Evolutionary conservation across 1,140 invertebrate species (phyloP), one percentile per base, ranked within the genome.

Genomic region (Drosophila azteca): DNA sequence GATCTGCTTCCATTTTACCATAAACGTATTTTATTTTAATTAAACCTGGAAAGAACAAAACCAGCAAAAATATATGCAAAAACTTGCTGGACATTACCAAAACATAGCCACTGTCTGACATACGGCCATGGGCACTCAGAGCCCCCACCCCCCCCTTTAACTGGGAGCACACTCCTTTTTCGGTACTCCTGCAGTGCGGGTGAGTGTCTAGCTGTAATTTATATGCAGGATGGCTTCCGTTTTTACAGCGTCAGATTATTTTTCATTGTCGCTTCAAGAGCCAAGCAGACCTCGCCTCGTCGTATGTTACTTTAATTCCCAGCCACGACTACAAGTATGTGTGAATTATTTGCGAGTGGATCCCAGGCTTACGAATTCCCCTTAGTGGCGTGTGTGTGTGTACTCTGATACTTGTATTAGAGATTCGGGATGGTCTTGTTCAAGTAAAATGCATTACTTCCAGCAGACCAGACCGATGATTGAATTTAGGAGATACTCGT

Each of bases 181-280:
- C 15, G 35, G 15, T 13, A 24, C 45, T 50, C 49, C 35, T 61
- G 46, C 58, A 51, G 29, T 15, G 46, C 48, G 17, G 46, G 45
- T 45, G 45, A 49, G 35, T 48, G 29, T 60, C 29, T 60, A 50
- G 41, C 22, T 51, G 49, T 62, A 62, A 62, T 62, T 62, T 62
- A 62, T 62, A 62, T 62, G 59, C 59, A 62, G 59, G 17, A 62
- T 52, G 49, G 59, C 59, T 62, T 62, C 59, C 59, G 59, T 62
- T 62, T 62, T 53, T 62, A 62, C 59, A 51, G 49, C 59, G 39
- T 53, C 49, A 62, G 59, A 62, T 62, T 62, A 52, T 51, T 52
- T 62, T 62, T 62, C 59, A 62, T 62, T 24, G 49, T 52, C 59
- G 46, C 43, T 51, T 62, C 59, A 52, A 52, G 49, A 52, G 17